Conservation (phyloP, 2,797 vertebrate genomes). For the Falco naumanni region DNA sequence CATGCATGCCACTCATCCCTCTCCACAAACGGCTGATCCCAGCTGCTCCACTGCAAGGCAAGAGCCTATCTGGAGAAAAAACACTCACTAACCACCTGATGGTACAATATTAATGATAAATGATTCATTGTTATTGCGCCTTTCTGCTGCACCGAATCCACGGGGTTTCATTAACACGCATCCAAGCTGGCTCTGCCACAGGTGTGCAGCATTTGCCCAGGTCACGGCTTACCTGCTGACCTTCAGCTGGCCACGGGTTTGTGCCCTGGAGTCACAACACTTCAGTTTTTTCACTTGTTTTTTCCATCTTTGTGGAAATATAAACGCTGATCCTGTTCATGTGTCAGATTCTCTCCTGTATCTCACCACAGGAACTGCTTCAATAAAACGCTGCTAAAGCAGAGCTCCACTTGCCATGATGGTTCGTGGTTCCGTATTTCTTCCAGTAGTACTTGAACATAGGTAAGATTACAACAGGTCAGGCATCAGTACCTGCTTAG, state of each 20-base stretch:
- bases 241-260: neutral
- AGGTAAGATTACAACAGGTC: neutral
- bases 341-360: neutral
- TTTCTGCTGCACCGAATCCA: neutral
- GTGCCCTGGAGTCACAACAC: neutral
- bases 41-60: neutral
- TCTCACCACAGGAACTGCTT: neutral
- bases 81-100: constrained; percentile 10
- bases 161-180: fast-evolving
- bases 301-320: neutral
- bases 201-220: neutral
- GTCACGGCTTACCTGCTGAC: neutral
- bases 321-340: neutral
- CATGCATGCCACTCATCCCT: fast-evolving
- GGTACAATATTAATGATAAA: neutral
- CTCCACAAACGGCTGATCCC: neutral
- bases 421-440: neutral
- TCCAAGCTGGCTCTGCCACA: neutral
- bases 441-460: neutral
- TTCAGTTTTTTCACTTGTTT: fast-evolving
- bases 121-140: neutral
- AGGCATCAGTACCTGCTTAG: neutral
- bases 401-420: neutral
- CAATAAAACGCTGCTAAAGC: neutral
- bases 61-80: neutral